Base-by-base conservation (phyloP, 2,113 vertebrate genomes). In the Saguinus imperator region DNA sequence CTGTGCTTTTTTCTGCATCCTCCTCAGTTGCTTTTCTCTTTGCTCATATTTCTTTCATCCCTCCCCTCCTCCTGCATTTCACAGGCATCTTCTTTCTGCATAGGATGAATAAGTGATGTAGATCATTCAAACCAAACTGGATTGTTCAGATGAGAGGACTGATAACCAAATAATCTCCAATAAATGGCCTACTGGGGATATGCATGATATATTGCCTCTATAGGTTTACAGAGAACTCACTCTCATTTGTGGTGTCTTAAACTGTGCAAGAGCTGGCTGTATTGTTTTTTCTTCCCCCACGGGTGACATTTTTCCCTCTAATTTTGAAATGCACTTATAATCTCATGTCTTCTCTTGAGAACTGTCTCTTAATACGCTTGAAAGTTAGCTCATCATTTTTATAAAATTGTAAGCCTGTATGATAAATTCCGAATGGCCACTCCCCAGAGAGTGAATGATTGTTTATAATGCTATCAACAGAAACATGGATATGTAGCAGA, bases 341-440 rank as follows among this genome's bases (percentile, higher is more conserved):
- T 72, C 66, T 83, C 75, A 23, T n/a, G 64, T 79, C 79, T 87
- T 48, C 87, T 96, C 80, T 95, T 83, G 95, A 72, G 76, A 96
- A 32, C 57, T 83, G 8, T 79, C 92, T 82, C 12, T 86, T 91
- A 79, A 68, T 61, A 48, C 25, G 79, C 43, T 87, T 37, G 75
- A 73, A 89, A 83, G 55, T 96, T 91, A 83, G 55, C 45, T 92
- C 43, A 55, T 37, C 80, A 29, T 14, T 85, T 89, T 85, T 87
- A 77, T 40, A 40, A 88, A 91, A 94, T n/a, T 43, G 79, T 80
- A 86, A 45, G 29, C 66, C 79, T 37, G 29, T 91, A 64, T 86
- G 73, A 80, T 93, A 75, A 32, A 23, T 89, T 89, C 61, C 68
- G 55, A 87, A 84, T 70, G 96, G 48, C 87, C 52, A 82, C 43